Evolutionary conservation across 2,113 vertebrate genomes (phyloP).

Genomic region (Ammospiza caudacuta): DNA sequence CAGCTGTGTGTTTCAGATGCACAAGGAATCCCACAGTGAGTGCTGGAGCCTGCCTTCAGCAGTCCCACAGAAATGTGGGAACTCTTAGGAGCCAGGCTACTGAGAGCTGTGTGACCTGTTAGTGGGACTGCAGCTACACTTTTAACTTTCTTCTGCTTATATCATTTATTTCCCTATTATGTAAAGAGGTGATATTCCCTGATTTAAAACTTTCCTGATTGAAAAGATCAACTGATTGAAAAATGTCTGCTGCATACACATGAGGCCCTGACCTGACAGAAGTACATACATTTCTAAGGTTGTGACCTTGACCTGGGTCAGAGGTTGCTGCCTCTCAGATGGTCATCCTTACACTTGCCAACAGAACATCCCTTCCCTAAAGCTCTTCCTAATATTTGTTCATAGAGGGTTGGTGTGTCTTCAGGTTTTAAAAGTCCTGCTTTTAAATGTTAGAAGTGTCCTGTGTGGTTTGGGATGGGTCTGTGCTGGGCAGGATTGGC

Average conservation of each 20-base stretch:
- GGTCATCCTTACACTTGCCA: neutral
- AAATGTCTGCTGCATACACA: neutral
- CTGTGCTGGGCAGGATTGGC: neutral
- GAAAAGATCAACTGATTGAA: neutral
- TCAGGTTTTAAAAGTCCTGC: neutral
- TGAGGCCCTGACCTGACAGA: neutral
- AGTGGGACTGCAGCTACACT: neutral
- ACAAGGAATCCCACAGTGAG: neutral
- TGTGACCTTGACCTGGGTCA: neutral
- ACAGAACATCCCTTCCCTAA: neutral
- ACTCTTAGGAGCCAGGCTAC: neutral
- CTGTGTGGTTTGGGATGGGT: neutral
- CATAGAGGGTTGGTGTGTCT: neutral
- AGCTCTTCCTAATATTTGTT: neutral
- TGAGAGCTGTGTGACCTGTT: neutral
- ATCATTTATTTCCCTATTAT: neutral
- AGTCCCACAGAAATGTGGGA: neutral
- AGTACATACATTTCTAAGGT: neutral
- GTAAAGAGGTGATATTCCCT: neutral
- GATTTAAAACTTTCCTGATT: neutral
- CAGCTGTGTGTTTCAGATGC: neutral
- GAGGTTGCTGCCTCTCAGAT: neutral
- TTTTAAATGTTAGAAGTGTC: neutral
- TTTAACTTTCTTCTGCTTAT: neutral
- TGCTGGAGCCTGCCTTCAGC: neutral